Evolutionary conservation across 1,140 invertebrate genomes (phyloP).

Genomic region (Aricia agestis): DNA sequence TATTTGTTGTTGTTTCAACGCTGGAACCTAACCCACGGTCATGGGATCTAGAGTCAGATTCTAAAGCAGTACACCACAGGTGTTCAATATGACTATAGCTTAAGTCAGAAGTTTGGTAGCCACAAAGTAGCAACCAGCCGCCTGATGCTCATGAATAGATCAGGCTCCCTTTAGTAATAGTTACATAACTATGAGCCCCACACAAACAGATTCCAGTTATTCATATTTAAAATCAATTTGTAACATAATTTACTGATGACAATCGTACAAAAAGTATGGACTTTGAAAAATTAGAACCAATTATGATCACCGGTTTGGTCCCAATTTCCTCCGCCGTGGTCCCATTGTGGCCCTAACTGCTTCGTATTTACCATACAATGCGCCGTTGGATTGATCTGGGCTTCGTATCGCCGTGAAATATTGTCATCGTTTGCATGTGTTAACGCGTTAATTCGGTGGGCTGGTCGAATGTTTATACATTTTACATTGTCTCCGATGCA

Average conservation of each 20-base stretch:
- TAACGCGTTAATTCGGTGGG: conserved; percentile 40
- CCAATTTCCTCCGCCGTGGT: conserved; percentile 38
- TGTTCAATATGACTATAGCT: too few relatives aligned
- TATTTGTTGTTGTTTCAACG: too few relatives aligned
- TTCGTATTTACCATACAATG: conserved; percentile 46
- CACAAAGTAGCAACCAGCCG: not conserved
- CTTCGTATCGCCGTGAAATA: conserved; percentile 33
- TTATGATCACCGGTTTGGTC: conserved; percentile 35
- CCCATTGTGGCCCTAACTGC: conserved; percentile 36
- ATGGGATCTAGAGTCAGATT: too few relatives aligned
- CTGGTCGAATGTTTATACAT: conserved; percentile 10
- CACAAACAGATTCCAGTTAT: not conserved
- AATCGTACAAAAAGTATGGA: conserved; percentile 3
- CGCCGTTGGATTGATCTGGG: conserved; percentile 41
- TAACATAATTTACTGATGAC: conserved; percentile 10
- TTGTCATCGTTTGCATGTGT: conserved; percentile 41
- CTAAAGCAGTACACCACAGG: too few relatives aligned
- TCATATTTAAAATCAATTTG: conserved; percentile 9
- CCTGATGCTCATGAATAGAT: not conserved
- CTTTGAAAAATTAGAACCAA: conserved; percentile 30
- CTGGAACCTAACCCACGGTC: too few relatives aligned
- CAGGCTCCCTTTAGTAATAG: not conserved
- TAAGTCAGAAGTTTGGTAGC: not conserved
- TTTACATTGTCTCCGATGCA: not conserved
- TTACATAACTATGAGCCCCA: not conserved